Conservation (phyloP, 2,888 invertebrate genomes). For the Trachelus stipa region DNA sequence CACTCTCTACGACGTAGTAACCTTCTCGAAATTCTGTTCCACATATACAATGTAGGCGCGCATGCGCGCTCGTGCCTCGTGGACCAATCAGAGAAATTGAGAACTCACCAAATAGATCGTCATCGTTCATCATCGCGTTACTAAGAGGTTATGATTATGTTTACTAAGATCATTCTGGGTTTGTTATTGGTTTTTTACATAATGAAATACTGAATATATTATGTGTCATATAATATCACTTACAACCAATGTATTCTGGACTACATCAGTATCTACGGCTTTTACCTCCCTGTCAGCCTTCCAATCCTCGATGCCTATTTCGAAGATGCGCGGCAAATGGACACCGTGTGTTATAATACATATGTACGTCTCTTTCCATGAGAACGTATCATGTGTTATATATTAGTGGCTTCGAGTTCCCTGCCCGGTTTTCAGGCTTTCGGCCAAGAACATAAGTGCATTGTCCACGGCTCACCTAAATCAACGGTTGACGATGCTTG, state of each 20-base stretch:
- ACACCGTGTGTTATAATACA: conserved; percentile 22
- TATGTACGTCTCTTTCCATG: conserved; percentile 19
- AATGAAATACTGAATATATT: neutral
- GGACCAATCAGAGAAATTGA: neutral
- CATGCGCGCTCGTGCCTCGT: neutral
- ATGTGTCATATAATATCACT: neutral
- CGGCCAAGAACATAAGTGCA: conserved; percentile 33
- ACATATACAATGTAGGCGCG: neutral
- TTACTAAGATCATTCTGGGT: neutral
- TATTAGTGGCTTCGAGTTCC: conserved; percentile 22
- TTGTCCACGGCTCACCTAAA: conserved; percentile 21
- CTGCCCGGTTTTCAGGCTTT: conserved; percentile 33
- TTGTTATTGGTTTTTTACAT: neutral
- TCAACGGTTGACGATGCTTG: conserved; percentile 3
- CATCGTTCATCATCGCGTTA: too few species aligned
- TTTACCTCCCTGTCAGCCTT: conserved; percentile 15
- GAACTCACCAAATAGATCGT: neutral
- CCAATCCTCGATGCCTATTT: conserved; percentile 25
- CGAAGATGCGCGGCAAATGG: conserved; percentile 14
- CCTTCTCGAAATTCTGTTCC: conserved; percentile 11
- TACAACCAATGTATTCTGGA: neutral
- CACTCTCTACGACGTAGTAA: conserved; percentile 12
- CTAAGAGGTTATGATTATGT: neutral
- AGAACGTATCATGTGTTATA: conserved; percentile 5
- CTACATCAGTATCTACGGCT: conserved; percentile 34